Base-by-base conservation (phyloP, 2,888 invertebrate genomes). In the Ornithoptera alexandrae region DNA sequence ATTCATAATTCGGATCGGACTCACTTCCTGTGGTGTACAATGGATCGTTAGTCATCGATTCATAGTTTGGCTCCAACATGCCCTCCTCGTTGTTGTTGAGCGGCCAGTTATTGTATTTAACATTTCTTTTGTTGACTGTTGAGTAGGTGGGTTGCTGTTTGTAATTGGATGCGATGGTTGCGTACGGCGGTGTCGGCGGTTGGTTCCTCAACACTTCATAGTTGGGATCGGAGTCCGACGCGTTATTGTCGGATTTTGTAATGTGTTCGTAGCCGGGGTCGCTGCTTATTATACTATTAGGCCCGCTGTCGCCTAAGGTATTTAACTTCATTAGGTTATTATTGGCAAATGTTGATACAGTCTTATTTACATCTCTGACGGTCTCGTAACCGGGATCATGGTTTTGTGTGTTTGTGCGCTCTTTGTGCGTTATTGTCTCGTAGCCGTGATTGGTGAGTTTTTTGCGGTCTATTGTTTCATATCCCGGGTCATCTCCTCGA, bases 191-290 rank as follows among this genome's bases (percentile, higher is more conserved):
- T 5, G 89, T 92, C 0, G 91, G 85, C 1, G 90, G 93, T 75
- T 94, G 93, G 30, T 93, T 94, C 72, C 94, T 93, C 62, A 97
- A 84, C 74, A 96, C 95, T 86, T 97, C 97, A 82, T 97, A 97
- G 82, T 96, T 97, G 0, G 96, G 96, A 88, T 96, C 96, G 5
- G 94, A 94, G 76, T 95, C 95, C 0, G 94, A 94, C 7, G 93
- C 93, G 74, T 89, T 88, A 76, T 89, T 89, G 73, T 89, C 88
- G 61, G 82, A 79, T 75, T 90, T 90, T 42, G 92, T 86, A 24
- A 96, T 93, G 64, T 95, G 95, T 81, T 97, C 96, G 83, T 96
- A 97, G 8, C 95, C 96, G 0, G 96, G 95, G 86, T 96, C 96
- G 73, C 93, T 94, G 80, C 93, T 94, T 56, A 93, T 88, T 46